Percentiles rank a stretch among this genome's conserved stretches.
phyloP scores from a whole-genome alignment of 2,797 vertebrate species.

The Aldrovandia affinis region DNA sequence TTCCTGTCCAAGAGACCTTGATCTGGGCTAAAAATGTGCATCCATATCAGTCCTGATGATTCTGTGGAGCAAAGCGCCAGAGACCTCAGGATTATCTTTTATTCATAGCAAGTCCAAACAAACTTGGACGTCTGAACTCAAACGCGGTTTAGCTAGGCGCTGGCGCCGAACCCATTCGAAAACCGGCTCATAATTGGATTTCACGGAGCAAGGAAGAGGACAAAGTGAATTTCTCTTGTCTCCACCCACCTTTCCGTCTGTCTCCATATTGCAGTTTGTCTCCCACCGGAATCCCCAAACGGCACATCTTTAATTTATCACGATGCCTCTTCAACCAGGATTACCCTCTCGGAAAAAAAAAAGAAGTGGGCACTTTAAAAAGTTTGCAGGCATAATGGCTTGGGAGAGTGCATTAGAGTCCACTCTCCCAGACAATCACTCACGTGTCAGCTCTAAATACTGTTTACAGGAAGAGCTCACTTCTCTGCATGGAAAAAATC shows the following conservation, averaged over 20 bases:
- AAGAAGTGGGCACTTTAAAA: slow-evolving; percentile 9
- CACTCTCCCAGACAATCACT: slow-evolving; percentile 55
- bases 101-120: too few relatives aligned
- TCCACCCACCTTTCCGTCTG: background rate
- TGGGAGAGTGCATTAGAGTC: slow-evolving; percentile 37
- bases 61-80: background rate
- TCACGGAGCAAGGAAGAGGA: background rate
- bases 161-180: slow-evolving; percentile 17
- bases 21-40: background rate
- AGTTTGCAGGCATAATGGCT: slow-evolving; percentile 31
- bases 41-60: background rate
- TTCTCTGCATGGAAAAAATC: slow-evolving; percentile 18
- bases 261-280: background rate
- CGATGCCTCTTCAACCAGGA: slow-evolving; percentile 24
- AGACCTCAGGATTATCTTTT: too few relatives aligned
- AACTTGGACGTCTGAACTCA: background rate
- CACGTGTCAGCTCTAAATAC: slow-evolving; percentile 60
- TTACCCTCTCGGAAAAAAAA: background rate
- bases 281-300: background rate
- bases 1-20: background rate
- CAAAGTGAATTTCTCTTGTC: background rate
- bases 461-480: slow-evolving; percentile 62
- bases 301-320: slow-evolving; percentile 19
- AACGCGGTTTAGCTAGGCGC: slow-evolving; percentile 3
- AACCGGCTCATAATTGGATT: slow-evolving; percentile 24